phyloP scores from a whole-genome alignment of 2,113 vertebrate genomes.

The Athene cunicularia region DNA sequence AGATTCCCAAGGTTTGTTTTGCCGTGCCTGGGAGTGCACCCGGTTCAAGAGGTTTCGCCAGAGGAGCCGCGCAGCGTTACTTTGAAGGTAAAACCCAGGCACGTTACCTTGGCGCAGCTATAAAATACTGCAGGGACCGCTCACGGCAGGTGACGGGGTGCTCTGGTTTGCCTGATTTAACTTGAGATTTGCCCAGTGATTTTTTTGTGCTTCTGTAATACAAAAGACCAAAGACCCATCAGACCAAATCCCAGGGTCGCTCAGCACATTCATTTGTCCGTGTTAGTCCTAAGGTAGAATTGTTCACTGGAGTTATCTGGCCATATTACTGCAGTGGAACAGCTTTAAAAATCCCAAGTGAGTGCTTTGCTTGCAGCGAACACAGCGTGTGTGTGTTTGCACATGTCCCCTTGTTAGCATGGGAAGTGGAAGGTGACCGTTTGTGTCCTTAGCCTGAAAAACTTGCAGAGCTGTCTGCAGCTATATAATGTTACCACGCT shows the following conservation, averaged over 20 bases:
- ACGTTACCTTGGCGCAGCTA: rapidly evolving
- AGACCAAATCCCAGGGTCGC: neutral
- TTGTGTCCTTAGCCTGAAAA: neutral
- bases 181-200: neutral
- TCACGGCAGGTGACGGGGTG: neutral
- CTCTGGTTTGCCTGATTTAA: neutral
- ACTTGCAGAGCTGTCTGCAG: neutral
- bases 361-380: neutral
- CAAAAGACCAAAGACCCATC: neutral
- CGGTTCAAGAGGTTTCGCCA: slow-evolving; percentile 82
- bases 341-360: neutral
- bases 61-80: slow-evolving; percentile 82
- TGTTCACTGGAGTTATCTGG: neutral
- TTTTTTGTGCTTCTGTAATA: neutral
- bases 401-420: neutral
- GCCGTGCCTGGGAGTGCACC: slow-evolving; percentile 92
- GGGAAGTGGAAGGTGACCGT: neutral
- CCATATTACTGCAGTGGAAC: neutral
- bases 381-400: rapidly evolving
- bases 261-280: rapidly evolving
- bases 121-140: neutral
- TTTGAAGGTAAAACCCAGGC: slow-evolving; percentile 74
- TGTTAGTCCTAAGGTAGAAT: neutral
- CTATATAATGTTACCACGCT: neutral
- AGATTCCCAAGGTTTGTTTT: slow-evolving; percentile 87